Conservation (phyloP, 1,140 invertebrate species). For the Ostrea edulis region DNA sequence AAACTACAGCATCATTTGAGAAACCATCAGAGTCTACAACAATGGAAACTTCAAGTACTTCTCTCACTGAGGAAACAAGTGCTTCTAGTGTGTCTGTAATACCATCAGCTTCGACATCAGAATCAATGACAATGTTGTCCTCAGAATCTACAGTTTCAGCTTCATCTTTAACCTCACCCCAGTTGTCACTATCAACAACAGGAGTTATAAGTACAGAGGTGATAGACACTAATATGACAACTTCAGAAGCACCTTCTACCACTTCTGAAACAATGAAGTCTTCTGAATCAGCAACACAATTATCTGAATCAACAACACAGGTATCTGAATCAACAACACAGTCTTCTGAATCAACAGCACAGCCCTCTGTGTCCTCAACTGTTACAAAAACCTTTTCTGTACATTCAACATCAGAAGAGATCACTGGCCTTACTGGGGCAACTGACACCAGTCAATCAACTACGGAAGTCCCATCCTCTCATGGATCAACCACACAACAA, state of each 20-base stretch:
- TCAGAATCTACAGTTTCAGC: neutral
- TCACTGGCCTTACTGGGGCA: neutral
- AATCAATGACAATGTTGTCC: neutral
- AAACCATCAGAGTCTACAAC: neutral
- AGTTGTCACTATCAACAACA: neutral
- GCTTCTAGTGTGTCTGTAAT: neutral
- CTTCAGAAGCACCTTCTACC: neutral
- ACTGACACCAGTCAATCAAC: neutral
- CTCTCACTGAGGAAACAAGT: neutral
- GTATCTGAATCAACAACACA: neutral
- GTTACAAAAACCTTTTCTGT: neutral
- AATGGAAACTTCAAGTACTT: neutral
- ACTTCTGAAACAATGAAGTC: neutral
- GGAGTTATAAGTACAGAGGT: neutral
- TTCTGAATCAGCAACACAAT: constrained; percentile 4
- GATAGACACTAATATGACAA: neutral
- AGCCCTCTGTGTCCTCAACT: neutral
- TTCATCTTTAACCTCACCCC: neutral
- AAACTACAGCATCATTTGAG: neutral
- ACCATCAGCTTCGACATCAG: neutral
- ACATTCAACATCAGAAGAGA: neutral
- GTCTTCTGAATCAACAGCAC: neutral
- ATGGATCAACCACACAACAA: neutral
- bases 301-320: neutral
- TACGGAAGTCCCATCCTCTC: neutral